Percentiles rank a stretch among this genome's conserved stretches.
Conservation (phyloP, 2,888 invertebrate species). For the Pollenia griseotomentosa region DNA sequence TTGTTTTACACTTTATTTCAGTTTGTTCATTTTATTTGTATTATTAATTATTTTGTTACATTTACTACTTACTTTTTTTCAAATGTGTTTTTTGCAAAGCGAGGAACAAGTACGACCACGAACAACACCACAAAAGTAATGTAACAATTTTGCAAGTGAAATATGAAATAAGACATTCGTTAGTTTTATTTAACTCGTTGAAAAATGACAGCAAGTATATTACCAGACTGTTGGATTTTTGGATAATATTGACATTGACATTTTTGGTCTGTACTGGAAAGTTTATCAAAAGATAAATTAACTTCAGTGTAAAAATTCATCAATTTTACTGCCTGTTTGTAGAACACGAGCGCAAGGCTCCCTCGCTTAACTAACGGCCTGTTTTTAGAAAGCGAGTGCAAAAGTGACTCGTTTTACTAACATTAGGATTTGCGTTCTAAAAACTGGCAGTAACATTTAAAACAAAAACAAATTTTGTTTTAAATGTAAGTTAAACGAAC, state of each 20-base stretch:
- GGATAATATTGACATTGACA: not conserved
- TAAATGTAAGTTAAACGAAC: too few relatives aligned
- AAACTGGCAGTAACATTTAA: too few relatives aligned
- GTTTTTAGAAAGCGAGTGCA: too few relatives aligned
- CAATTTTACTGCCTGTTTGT: too few relatives aligned
- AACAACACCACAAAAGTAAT: slow-evolving; percentile 80
- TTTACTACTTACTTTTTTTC: slow-evolving; percentile 79
- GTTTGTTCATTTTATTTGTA: slow-evolving; percentile 24
- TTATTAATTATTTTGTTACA: slow-evolving; percentile 36
- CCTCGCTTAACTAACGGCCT: too few relatives aligned
- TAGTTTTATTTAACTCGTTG: slow-evolving; percentile 44
- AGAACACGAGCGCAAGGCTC: too few relatives aligned
- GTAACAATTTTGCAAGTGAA: slow-evolving; percentile 73
- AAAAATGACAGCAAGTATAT: slow-evolving; percentile 13
- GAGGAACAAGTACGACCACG: slow-evolving; percentile 80
- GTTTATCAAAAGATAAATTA: too few relatives aligned
- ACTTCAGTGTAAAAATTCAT: too few relatives aligned
- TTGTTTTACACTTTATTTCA: slow-evolving; percentile 13
- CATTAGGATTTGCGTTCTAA: too few relatives aligned
- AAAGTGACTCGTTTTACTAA: too few relatives aligned
- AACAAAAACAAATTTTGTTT: too few relatives aligned
- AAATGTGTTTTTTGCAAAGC: slow-evolving; percentile 75
- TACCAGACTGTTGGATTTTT: slow-evolving; percentile 17
- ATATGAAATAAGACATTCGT: slow-evolving; percentile 44
- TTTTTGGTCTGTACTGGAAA: too few relatives aligned